Conservation (phyloP, 2,888 invertebrate genomes). For the Nomada ruficornis region DNA sequence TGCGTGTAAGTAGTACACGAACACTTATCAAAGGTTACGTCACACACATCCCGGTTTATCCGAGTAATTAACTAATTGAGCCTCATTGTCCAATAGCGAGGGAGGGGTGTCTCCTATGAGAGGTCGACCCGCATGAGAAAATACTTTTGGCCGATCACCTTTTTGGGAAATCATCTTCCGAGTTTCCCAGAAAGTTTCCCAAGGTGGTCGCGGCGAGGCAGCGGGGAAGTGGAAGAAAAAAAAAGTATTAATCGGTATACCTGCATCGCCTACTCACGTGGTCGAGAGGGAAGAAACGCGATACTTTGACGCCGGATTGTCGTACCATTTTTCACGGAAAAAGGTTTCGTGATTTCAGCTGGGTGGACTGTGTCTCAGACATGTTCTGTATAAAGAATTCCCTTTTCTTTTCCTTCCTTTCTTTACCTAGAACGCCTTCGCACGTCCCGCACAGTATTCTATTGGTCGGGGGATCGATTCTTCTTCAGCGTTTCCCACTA, state of each 20-base stretch:
- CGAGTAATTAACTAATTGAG: constrained; percentile 75
- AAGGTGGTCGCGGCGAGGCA: not conserved
- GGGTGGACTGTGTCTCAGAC: constrained; percentile 16
- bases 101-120: constrained; percentile 27
- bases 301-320: constrained; percentile 61
- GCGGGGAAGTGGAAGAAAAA: not conserved
- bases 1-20: constrained; percentile 46
- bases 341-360: constrained; percentile 52
- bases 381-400: constrained; percentile 28
- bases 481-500: not conserved
- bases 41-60: constrained; percentile 69
- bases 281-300: constrained; percentile 49
- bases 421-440: not conserved
- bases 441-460: constrained; percentile 4
- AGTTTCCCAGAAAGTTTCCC: constrained; percentile 48
- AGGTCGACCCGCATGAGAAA: constrained; percentile 74
- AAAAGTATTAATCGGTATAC: constrained; percentile 62
- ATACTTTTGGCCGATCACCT: constrained; percentile 26
- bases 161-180: constrained; percentile 14
- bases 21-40: constrained; percentile 70
- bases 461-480: not conserved
- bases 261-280: constrained; percentile 61
- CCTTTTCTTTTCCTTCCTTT: not conserved
- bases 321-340: constrained; percentile 41
- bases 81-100: constrained; percentile 56